Conservation (phyloP, 2,888 invertebrate species). For the Camponotus fellah region DNA sequence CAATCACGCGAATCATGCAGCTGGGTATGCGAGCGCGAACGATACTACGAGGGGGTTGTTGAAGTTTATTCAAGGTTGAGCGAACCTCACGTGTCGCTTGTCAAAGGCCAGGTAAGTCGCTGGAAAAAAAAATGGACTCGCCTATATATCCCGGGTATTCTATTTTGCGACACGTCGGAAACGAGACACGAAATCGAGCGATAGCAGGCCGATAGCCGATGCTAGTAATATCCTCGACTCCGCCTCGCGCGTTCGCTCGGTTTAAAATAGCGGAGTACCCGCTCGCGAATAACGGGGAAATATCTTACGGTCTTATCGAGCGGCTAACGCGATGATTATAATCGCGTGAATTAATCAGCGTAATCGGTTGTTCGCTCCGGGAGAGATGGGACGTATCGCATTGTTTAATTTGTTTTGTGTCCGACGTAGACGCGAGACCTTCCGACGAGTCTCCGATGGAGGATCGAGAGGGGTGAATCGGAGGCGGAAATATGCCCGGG, state of each 20-base stretch:
- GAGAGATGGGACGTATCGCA: neutral
- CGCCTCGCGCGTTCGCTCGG: conserved; percentile 8
- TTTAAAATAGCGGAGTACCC: conserved; percentile 36
- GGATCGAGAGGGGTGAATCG: conserved; percentile 24
- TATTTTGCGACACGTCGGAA: conserved; percentile 55
- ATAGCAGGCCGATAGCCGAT: conserved; percentile 14
- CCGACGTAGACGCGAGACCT: conserved; percentile 43
- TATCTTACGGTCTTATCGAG: neutral
- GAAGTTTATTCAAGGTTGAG: conserved; percentile 71
- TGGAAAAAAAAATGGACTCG: conserved; percentile 64
- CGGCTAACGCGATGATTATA: conserved; percentile 28
- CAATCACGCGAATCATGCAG: conserved; percentile 7
- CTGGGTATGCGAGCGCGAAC: neutral
- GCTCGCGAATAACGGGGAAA: neutral
- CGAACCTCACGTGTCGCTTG: conserved; percentile 77
- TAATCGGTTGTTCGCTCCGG: neutral
- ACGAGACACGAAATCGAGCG: conserved; percentile 59
- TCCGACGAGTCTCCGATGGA: conserved; percentile 52
- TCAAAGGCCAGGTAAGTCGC: conserved; percentile 72
- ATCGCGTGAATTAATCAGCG: neutral
- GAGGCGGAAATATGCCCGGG: conserved; percentile 65
- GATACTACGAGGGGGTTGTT: conserved; percentile 29
- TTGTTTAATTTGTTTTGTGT: neutral
- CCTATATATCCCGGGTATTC: conserved; percentile 48
- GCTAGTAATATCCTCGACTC: conserved; percentile 43